Conservation (phyloP, 1,140 invertebrate genomes). For the Hypsibius dujardini region DNA sequence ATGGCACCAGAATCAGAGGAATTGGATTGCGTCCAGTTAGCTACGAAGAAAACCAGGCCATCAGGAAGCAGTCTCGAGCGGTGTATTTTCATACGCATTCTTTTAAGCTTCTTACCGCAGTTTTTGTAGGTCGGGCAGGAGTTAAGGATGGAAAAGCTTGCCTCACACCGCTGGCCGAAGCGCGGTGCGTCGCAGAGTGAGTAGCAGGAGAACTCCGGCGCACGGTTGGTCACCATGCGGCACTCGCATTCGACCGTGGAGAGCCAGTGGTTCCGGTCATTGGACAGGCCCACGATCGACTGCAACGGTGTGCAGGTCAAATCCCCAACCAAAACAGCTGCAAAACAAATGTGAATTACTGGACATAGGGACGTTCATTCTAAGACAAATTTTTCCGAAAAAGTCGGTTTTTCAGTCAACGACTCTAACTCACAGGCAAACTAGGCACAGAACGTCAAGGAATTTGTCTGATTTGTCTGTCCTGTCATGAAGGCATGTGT, state of each 20-base stretch:
- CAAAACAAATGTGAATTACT: background rate
- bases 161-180: background rate
- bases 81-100: too few relatives aligned
- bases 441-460: too few relatives aligned
- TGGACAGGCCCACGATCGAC: background rate
- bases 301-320: background rate
- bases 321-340: background rate
- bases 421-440: too few relatives aligned
- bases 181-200: background rate
- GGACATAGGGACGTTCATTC: too few relatives aligned
- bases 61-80: too few relatives aligned
- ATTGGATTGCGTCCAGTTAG: background rate
- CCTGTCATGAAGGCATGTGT: too few relatives aligned
- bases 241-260: slow-evolving; percentile 5
- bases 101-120: too few relatives aligned
- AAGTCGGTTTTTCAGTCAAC: too few relatives aligned
- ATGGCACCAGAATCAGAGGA: background rate
- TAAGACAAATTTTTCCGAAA: too few relatives aligned
- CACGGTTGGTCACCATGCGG: background rate
- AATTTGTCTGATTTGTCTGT: too few relatives aligned
- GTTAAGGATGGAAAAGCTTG: background rate
- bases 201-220: background rate
- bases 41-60: background rate
- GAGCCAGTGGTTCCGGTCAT: slow-evolving; percentile 5
- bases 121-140: slow-evolving; percentile 5